Base-by-base conservation (phyloP, 2,797 vertebrate species). In the Pseudotriccus pelzelni region DNA sequence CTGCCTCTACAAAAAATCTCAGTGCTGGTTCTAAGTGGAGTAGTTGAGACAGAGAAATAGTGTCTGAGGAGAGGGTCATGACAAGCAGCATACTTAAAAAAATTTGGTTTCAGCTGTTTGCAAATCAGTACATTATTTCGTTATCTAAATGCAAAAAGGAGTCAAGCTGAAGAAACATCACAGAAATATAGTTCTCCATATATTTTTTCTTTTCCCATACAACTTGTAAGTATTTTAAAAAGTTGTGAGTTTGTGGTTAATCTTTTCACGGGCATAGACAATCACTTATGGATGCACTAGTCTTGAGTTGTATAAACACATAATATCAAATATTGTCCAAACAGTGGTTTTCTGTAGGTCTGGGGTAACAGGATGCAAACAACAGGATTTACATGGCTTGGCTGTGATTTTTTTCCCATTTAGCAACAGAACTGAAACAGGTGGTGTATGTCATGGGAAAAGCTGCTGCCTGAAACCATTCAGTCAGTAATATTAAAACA, bases 101-200 rank as follows among this genome's bases (percentile, higher is more conserved):
- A 97, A 95, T 58, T 85, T 93, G 52, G 87, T 58, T 91, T 96
- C 28, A 37, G 10, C 62, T 81, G 7, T 73, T 80, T 95, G 66
- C 68, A 89, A 81, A 89, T 80, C 46, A 60, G 37, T 78, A 62
- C n/a, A 34, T 90, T 90, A 30, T 56, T 90, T 81, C 41, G 76
- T 83, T 76, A 19, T 91, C 63, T 84, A 91, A 89, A 87, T 69
- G 27, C 22, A 46, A 30, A 78, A 95, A 63, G 6, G 11, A 90
- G 84, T 84, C 30, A 47, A 6, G 16, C 17, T 52, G 85, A 89
- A n/a, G 36, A 93, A 94, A 53, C 37, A 55, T 77, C 39, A 63
- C 30, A 49, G 44, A 80, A 94, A 64, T 90, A 13, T 17, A 68
- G 72, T 94, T 92, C 21, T 83, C 36, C 7, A 1, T 60, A 3